Percentiles rank a stretch among this genome's conserved stretches.
phyloP scores from a whole-genome alignment of 2,797 vertebrate species.

The Caiman crocodilus region DNA sequence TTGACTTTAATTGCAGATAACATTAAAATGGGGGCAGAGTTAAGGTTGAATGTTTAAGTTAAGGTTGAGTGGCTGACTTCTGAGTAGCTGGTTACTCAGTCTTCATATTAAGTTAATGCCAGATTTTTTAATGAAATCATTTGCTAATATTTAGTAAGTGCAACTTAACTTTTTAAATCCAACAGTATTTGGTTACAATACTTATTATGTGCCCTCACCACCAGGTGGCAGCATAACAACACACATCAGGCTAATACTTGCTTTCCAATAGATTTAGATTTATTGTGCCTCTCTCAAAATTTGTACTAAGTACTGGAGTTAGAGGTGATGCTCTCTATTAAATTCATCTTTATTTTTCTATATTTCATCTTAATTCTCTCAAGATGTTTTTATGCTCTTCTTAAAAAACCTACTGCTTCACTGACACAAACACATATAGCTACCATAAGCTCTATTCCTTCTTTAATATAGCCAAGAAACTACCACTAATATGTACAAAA shows the following conservation, averaged over 20 bases:
- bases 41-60: neutral
- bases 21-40: neutral
- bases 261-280: neutral
- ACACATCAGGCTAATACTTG: neutral
- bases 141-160: rapidly evolving
- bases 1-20: neutral
- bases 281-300: rapidly evolving
- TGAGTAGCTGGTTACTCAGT: neutral
- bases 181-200: neutral
- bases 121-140: neutral
- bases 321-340: no score
- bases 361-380: neutral
- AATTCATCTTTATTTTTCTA: rapidly evolving
- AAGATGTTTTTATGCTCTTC: rapidly evolving
- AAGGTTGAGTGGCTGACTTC: no score
- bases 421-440: neutral
- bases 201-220: neutral
- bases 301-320: rapidly evolving
- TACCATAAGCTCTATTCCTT: neutral
- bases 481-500: neutral
- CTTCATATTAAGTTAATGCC: neutral
- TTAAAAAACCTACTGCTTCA: neutral
- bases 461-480: neutral
- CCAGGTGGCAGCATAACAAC: constrained; percentile 51
- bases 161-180: neutral